Evolutionary conservation across 1,140 invertebrate species (phyloP), one percentile per base, ranked within the genome.

Genomic region (Papilio polytes): DNA sequence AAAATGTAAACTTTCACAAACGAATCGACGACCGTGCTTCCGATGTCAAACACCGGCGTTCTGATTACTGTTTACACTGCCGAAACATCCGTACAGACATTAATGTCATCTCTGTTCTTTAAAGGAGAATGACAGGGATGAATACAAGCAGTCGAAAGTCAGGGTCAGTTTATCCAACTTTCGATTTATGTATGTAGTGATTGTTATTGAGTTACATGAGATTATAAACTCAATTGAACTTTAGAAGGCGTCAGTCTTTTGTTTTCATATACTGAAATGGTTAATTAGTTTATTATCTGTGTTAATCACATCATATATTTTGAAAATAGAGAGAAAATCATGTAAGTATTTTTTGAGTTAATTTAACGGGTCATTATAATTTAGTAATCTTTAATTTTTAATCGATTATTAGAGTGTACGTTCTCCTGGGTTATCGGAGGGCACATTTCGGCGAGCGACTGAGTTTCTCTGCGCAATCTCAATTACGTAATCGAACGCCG

Each of bases 1-100:
- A 70, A 70, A 70, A 70, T 70, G 63, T 70, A 70, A 70, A 70
- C 63, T 70, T 70, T 70, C 63, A 70, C 63, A 70, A 70, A 70
- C 12, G 63, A 70, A 15, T 70, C 63, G 63, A 36, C 63, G 22
- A 70, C 63, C 63, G 1, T 31, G 26, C 12, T 70, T 31, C 63
- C 63, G 63, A 66, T 66, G 56, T 59, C 26, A 66, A 66, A 66
- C 59, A 66, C 12, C 59, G 59, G 22, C 3, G 22, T 31, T 70
- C 63, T 9, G 26, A 31, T 4, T 70, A 15, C 22, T 70, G 26
- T 31, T 31, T 70, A 4, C 53, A 56, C 8, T 56, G 53, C 2
- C 53, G 53, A 56, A 56, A 56, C 53, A 56, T 56, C n/a, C 18
- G 8, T 20, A 56, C 53, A 56, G n/a, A 56, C 8, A 20, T 18